Percentiles rank a stretch among this genome's conserved stretches.
These are phyloP conservation scores for Caenorhabditis imperialis DNA, from an alignment of 2,888 invertebrate species.

Conservation along the genomic window DNA sequence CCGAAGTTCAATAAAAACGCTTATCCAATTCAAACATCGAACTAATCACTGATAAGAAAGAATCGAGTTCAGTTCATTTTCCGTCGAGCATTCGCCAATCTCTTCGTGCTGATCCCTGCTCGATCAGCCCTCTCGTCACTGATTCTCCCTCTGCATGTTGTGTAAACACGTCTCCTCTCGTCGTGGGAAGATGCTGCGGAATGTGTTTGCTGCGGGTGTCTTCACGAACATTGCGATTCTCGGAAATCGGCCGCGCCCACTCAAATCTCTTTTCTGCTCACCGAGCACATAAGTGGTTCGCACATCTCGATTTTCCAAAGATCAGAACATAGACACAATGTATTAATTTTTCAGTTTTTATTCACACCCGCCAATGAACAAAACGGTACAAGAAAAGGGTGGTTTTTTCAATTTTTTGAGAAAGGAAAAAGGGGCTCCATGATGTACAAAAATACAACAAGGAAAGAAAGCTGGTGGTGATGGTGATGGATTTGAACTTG, in stretches of 20 bases:
- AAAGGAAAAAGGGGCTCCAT: slow-evolving; percentile 7
- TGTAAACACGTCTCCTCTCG: slow-evolving; percentile 37
- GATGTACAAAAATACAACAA: slow-evolving; percentile 32
- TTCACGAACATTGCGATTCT: slow-evolving; percentile 51
- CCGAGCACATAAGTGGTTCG: slow-evolving; percentile 19
- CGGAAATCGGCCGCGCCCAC: slow-evolving; percentile 47
- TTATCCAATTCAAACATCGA: no score
- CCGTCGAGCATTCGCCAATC: slow-evolving; percentile 20
- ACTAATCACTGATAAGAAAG: no score
- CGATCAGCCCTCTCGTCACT: slow-evolving; percentile 6
- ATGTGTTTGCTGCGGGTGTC: slow-evolving; percentile 30
- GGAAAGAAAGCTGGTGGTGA: slow-evolving; percentile 42
- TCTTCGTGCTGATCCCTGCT: slow-evolving; percentile 23
- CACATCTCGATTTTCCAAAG: slow-evolving; percentile 2
- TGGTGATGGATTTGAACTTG: slow-evolving; percentile 39
- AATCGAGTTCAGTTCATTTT: no score
- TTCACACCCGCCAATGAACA: slow-evolving; percentile 46
- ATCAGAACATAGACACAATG: neutral
- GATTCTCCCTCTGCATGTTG: slow-evolving; percentile 47
- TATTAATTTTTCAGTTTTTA: slow-evolving; percentile 51
- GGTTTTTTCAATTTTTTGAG: slow-evolving; percentile 48
- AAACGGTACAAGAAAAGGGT: slow-evolving; percentile 31
- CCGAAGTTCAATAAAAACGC: no score
- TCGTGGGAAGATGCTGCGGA: slow-evolving; percentile 40
- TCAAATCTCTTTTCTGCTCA: slow-evolving; percentile 34